Base-by-base conservation (phyloP, 2,797 vertebrate genomes). In the Typhlichthys subterraneus region DNA sequence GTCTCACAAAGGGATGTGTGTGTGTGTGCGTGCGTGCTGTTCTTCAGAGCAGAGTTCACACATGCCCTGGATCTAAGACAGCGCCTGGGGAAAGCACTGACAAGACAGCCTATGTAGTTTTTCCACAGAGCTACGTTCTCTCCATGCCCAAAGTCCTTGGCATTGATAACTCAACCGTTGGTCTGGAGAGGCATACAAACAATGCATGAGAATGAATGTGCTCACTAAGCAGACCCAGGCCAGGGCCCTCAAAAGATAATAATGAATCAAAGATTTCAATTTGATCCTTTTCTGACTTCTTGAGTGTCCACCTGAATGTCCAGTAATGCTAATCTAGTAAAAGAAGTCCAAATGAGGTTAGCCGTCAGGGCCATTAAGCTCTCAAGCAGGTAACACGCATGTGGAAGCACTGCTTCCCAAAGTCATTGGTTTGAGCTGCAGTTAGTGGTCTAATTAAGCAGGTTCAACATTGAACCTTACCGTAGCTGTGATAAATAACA, bases 401-500 rank as follows among this genome's bases (percentile, higher is more conserved):
- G 82, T 81, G 87, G 90, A 91, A 91, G 71, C 60, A 5, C 54
- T 67, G 78, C 82, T 91, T 91, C 88, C 88, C 85, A 85, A 83
- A 87, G 71, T 85, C 77, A 79, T 77, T 77, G 81, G 79, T 86
- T 90, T 85, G 76, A 77, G 77, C 75, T 63, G 65, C 78, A 71
- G 23, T 3, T 29, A 29, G 70, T 80, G 72, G 63, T 83, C 85
- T 90, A 89, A 92, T 92, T 91, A 92, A 85, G 87, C 81, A 81
- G 76, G 83, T 69, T 88, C 83, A 57, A 88, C 90, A 91, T 63
- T 66, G 81, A 88, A 75, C 45, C 67, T 65, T 82, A 72, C 83
- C 83, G 69, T 85, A 80, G 82, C 82, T 73, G 77, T 90, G 88
- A 92, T 91, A 82, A 92, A 92, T 89, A 90, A 82, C 84, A 79